Base-by-base conservation (phyloP, 2,888 invertebrate genomes). In the Lasius platythorax region DNA sequence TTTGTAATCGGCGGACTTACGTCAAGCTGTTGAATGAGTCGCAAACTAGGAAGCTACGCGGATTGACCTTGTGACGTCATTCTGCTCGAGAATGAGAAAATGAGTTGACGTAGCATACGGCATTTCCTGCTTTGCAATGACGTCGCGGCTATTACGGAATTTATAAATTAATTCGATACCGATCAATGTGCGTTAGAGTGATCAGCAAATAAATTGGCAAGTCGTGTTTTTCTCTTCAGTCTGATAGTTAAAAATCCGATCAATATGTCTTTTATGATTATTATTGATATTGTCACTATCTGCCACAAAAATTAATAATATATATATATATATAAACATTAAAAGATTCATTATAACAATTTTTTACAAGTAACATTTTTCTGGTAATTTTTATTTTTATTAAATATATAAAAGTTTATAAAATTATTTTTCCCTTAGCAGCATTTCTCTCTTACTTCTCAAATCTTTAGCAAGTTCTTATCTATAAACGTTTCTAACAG, bases 31-130 rank as follows among this genome's bases (percentile, higher is more conserved):
- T 61, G 33, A 68, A 53, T 40, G n/a, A 70, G 8, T 43, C 18
- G 28, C 72, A 12, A 81, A 72, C 73, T 81, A 81, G 79, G 79
- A 81, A 81, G 79, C 79, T 61, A 61, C 61, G 23, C 12, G 12
- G 37, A 72, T 79, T 72, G 79, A 81, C 79, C 79, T 81, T 81
- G 79, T 81, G 79, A 81, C 79, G 79, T 79, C 68, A 43, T 43
- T 23, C 61, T 33, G 23, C 23, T 46, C 40, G 61, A 23, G 79
- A 79, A 79, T 79, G 58, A 79, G 61, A 81, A 61, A 81, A 81
- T 61, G 28, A 73, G 46, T 46, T 84, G 86, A 86, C 86, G 86
- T 84, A 58, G 28, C 1, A 15, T 12, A 43, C 46, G 18, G n/a
- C 43, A 72, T 58, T 81, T 84, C 85, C 84, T 75, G 40, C 18